Conservation (phyloP, 2,888 invertebrate genomes). For the Bugula neritina region DNA sequence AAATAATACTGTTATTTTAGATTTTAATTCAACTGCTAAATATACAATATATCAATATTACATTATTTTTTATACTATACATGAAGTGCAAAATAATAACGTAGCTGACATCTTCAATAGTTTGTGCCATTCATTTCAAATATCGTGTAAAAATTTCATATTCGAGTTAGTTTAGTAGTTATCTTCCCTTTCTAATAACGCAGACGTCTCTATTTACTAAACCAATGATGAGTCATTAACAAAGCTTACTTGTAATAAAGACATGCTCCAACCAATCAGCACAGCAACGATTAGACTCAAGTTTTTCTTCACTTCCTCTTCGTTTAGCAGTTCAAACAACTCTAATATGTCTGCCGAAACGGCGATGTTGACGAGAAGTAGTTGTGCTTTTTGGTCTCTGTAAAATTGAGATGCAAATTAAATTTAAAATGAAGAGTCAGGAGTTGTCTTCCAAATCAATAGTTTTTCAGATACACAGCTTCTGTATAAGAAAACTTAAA, state of each 20-base stretch:
- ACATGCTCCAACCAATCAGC: constrained; percentile 48
- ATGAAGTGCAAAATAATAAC: not conserved
- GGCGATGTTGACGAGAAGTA: constrained; percentile 44
- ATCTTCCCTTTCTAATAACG: constrained; percentile 11
- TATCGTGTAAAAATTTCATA: constrained; percentile 30
- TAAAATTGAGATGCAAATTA: too few relatives aligned
- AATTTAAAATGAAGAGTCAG: too few relatives aligned
- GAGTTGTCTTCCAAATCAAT: too few relatives aligned
- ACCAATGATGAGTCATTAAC: too few relatives aligned
- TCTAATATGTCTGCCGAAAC: constrained; percentile 58
- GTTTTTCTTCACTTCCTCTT: constrained; percentile 53
- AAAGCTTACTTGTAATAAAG: constrained; percentile 50
- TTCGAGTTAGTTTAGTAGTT: constrained; percentile 29
- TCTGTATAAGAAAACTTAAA: too few relatives aligned
- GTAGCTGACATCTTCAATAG: not conserved
- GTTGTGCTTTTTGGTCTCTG: constrained; percentile 43
- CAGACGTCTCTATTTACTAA: too few relatives aligned
- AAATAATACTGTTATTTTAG: too few relatives aligned
- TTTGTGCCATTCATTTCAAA: too few relatives aligned
- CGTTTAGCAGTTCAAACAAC: constrained; percentile 83
- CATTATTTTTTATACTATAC: not conserved
- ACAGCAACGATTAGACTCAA: constrained; percentile 61
- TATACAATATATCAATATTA: too few relatives aligned
- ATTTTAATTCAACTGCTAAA: too few relatives aligned
- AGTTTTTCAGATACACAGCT: too few relatives aligned